Percentiles rank a stretch among this genome's conserved stretches.
These are phyloP conservation scores for Drosophila paramelanica DNA, from an alignment of 2,888 invertebrate genomes.

Conservation along the genomic window DNA sequence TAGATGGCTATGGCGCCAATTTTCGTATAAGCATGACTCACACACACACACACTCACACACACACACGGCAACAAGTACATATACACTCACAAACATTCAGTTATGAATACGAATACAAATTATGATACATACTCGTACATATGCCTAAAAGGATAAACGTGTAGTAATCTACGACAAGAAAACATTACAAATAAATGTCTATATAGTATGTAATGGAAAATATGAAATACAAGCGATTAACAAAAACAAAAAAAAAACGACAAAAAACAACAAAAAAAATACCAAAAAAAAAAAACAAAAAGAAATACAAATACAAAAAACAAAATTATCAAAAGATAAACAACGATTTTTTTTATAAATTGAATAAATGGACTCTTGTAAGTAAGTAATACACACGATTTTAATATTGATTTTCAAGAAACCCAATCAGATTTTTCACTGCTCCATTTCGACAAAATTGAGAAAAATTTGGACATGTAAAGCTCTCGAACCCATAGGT, in stretches of 20 bases:
- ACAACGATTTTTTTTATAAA: not conserved
- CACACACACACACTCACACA: constrained; percentile 20
- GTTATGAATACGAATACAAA: constrained; percentile 33
- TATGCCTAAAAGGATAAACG: constrained; percentile 76
- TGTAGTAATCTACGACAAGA: constrained; percentile 70
- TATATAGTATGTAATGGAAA: constrained; percentile 70
- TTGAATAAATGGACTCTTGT: not conserved
- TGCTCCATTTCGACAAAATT: no score
- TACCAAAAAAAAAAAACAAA: constrained; percentile 17
- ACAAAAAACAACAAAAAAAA: constrained; percentile 20
- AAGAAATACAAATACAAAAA: constrained; percentile 39
- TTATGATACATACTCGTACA: constrained; percentile 70
- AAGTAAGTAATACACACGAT: not conserved
- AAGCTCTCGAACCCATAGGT: no score
- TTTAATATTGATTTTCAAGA: no score
- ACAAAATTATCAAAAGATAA: constrained; percentile 57
- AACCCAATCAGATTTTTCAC: no score
- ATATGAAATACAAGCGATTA: constrained; percentile 44
- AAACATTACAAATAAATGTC: constrained; percentile 71
- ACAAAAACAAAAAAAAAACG: constrained; percentile 36
- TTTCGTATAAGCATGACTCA: constrained; percentile 52
- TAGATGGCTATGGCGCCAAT: constrained; percentile 50
- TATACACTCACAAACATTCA: constrained; percentile 9
- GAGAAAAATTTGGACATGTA: no score
- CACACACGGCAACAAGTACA: constrained; percentile 21